phyloP scores from a whole-genome alignment of 2,797 vertebrate species.

The Leptoclinus maculatus region DNA sequence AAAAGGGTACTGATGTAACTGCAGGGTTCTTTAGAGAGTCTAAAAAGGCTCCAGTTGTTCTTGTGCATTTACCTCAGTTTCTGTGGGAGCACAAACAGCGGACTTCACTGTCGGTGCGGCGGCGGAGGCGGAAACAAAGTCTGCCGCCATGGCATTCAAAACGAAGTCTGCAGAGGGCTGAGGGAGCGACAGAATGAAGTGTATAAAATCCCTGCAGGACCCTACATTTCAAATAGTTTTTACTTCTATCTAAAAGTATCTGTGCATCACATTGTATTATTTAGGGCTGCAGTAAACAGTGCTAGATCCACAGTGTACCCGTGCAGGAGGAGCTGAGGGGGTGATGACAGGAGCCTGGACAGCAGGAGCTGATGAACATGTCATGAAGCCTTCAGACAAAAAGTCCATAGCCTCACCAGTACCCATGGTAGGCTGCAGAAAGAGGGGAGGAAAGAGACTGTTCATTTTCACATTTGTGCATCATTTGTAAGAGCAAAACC shows the following conservation, averaged over 20 bases:
- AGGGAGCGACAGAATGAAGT: neutral
- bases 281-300: neutral
- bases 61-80: constrained; percentile 60
- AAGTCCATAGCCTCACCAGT: constrained; percentile 71
- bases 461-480: neutral
- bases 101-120: constrained; percentile 76
- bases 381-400: constrained; percentile 71
- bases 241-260: neutral
- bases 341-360: constrained; percentile 48
- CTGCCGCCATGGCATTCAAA: constrained; percentile 71
- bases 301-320: constrained; percentile 32
- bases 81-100: constrained; percentile 41
- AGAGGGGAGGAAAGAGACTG: neutral
- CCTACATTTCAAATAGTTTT: neutral
- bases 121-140: constrained; percentile 68
- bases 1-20: neutral
- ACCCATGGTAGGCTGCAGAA: constrained; percentile 68
- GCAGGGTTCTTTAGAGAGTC: neutral
- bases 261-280: neutral
- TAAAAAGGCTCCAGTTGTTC: neutral
- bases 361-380: constrained; percentile 44
- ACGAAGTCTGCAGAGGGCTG: constrained; percentile 68
- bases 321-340: constrained; percentile 55
- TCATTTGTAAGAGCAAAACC: neutral
- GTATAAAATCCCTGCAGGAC: neutral